A percentile compares a stretch with the other conserved stretches of the same genome.
Conservation (phyloP, 1,140 invertebrate species). For the Drosophila dunni region DNA sequence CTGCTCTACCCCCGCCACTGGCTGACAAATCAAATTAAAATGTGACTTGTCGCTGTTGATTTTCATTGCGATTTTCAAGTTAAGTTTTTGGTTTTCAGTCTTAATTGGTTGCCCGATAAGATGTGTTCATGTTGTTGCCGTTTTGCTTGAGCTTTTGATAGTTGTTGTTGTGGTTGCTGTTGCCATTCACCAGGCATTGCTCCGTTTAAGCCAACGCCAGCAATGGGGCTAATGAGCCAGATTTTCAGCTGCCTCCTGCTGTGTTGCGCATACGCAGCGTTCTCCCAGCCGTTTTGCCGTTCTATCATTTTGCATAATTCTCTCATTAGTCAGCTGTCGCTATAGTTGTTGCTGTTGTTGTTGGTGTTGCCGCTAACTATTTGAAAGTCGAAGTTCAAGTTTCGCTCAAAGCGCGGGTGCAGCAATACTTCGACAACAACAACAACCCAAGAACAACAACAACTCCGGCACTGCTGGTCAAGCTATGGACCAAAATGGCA, state of each 20-base stretch:
- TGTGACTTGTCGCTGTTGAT: slow-evolving; percentile 51
- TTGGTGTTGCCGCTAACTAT: slow-evolving; percentile 42
- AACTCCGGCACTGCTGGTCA: slow-evolving; percentile 9
- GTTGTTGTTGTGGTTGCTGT: slow-evolving; percentile 3
- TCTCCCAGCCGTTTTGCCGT: slow-evolving; percentile 31
- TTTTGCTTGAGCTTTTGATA: slow-evolving; percentile 37
- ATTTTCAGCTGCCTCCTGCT: slow-evolving; percentile 28
- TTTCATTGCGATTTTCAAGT: slow-evolving; percentile 70
- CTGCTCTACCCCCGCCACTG: not conserved
- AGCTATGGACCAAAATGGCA: slow-evolving; percentile 20
- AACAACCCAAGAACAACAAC: slow-evolving; percentile 8
- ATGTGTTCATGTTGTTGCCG: slow-evolving; percentile 73
- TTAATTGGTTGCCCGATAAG: slow-evolving; percentile 79
- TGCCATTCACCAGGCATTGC: slow-evolving; percentile 41
- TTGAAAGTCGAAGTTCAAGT: slow-evolving; percentile 80
- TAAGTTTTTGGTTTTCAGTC: slow-evolving; percentile 70
- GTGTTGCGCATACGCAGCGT: slow-evolving; percentile 50
- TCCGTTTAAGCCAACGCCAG: slow-evolving; percentile 27
- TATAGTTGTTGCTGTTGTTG: slow-evolving; percentile 25
- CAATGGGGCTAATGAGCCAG: slow-evolving; percentile 41
- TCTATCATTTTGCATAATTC: slow-evolving; percentile 77
- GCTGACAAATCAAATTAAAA: slow-evolving; percentile 74
- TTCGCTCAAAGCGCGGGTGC: slow-evolving; percentile 46
- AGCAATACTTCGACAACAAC: slow-evolving; percentile 38
- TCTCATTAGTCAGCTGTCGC: slow-evolving; percentile 70